Conservation (phyloP, 2,797 vertebrate species). For the Pseudomugil gertrudae region DNA sequence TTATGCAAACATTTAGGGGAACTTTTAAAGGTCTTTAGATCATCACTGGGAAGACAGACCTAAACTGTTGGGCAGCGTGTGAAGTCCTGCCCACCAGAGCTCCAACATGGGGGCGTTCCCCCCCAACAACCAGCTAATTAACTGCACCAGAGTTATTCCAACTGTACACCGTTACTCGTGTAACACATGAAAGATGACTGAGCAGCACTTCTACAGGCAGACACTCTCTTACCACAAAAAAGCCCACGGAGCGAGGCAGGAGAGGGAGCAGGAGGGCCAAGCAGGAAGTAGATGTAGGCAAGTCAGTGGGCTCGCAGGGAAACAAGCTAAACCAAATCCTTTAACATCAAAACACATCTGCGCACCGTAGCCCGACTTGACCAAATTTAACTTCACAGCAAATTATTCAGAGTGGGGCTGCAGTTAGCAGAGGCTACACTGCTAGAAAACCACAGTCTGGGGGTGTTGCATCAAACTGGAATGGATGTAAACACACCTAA, state of each 20-base stretch:
- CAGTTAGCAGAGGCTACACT: conserved; percentile 35
- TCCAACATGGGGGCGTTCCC: no score
- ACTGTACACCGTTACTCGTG: no score
- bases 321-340: conserved; percentile 30
- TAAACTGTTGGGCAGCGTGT: no score
- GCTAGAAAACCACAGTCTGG: conserved; percentile 50
- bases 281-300: conserved; percentile 74
- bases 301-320: conserved; percentile 55
- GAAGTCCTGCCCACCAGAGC: no score
- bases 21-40: no score
- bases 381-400: not conserved
- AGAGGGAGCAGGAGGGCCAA: conserved; percentile 84
- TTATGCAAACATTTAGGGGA: no score
- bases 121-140: no score
- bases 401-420: conserved; percentile 36
- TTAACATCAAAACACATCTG: conserved; percentile 35
- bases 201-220: conserved; percentile 50
- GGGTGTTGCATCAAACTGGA: no score
- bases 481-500: no score
- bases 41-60: no score
- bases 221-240: conserved; percentile 54
- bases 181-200: conserved; percentile 20
- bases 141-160: no score
- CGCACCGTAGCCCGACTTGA: conserved; percentile 37
- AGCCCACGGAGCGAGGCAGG: conserved; percentile 71